Evolutionary conservation across 2,797 vertebrate species (phyloP).

Genomic region (Kryptolebias ocellatus): DNA sequence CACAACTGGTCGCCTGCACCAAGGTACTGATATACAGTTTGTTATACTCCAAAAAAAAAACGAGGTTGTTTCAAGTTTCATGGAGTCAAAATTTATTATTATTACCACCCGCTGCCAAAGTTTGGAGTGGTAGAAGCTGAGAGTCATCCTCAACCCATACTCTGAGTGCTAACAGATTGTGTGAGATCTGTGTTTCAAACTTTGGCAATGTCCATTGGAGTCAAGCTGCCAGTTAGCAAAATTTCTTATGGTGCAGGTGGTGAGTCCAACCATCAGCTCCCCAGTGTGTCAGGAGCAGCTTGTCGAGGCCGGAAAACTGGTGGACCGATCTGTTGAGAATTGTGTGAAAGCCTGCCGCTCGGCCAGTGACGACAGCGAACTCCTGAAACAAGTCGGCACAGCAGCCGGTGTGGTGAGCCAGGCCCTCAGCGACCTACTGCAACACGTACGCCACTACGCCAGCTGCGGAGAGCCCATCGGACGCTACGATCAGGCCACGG

Average conservation of each 20-base stretch:
- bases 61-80: too few relatives aligned
- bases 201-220: too few relatives aligned
- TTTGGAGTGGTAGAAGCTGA: too few relatives aligned
- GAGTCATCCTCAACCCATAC: too few relatives aligned
- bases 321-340: conserved; percentile 96
- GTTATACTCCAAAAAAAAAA: too few relatives aligned
- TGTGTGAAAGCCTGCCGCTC: conserved; percentile 94
- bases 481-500: conserved; percentile 98
- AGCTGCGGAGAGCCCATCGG: conserved; percentile 97
- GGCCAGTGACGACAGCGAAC: conserved; percentile 88
- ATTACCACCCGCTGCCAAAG: not conserved
- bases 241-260: conserved; percentile 82
- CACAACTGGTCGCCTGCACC: conserved; percentile 97
- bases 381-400: conserved; percentile 93
- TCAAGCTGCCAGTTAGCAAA: too few relatives aligned
- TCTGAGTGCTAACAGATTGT: too few relatives aligned
- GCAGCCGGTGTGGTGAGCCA: conserved; percentile 94
- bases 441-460: conserved; percentile 96
- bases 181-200: too few relatives aligned
- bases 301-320: conserved; percentile 96
- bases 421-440: conserved; percentile 93
- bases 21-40: conserved; percentile 83
- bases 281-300: conserved; percentile 98
- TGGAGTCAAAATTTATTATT: not conserved
- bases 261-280: conserved; percentile 98